Base-by-base conservation (phyloP, 2,888 invertebrate genomes). In the Drosophila borealis region DNA sequence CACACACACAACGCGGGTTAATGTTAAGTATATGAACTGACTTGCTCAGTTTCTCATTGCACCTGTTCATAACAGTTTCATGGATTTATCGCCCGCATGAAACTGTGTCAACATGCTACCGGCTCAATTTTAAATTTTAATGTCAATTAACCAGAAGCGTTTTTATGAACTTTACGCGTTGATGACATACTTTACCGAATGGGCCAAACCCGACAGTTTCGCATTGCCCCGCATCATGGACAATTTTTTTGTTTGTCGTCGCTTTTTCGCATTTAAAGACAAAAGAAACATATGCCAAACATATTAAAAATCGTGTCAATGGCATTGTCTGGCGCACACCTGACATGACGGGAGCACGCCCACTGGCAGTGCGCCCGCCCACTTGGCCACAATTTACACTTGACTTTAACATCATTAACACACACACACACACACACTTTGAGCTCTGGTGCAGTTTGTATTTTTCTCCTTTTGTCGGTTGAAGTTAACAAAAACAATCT, bases 391-490 rank as follows among this genome's bases (percentile, higher is more conserved):
- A 89, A 73, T 89, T 80, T 80, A 88, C 90, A 89, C 84, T 84
- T 89, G 89, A 88, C 80, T 89, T 88, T 67, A 73, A 77, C 87
- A 73, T 86, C 88, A 89, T 84, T 84, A 83, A 81, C 79, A 70
- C 81, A 63, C 50, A 64, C 19, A 48, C 53, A 74, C 56, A 50
- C 49, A 59, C 45, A 64, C 46, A 79, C 45, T 49, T 46, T 34
- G 41, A 44, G 48, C 33, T 44, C 45, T 50, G 61, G 11, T 61
- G 50, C 44, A 63, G 51, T 66, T 29, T 75, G 59, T 53, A 54
- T 53, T 57, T 64, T 49, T 51, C 48, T 41, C 19, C 36, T 44
- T 63, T 70, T 61, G 70, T 41, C 62, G 68, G 39, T 80, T 80
- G 49, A 66, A 70, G 57, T 64, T 56, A 76, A 71, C 61, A 54